These are phyloP conservation scores for Hippopotamus amphibius DNA, from an alignment of 2,113 vertebrate genomes.

Conservation along the genomic window DNA sequence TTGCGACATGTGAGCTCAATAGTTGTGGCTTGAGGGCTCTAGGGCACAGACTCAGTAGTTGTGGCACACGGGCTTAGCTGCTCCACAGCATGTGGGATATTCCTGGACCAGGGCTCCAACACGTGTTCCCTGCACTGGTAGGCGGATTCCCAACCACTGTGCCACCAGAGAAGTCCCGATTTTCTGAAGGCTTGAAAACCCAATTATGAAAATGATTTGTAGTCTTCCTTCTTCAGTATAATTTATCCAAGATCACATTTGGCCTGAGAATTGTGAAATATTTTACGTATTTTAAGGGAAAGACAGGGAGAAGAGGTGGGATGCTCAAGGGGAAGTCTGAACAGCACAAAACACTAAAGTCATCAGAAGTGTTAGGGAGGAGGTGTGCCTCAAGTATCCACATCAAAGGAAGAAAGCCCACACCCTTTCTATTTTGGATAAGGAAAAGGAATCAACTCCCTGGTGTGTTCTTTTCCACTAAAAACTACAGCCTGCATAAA, in stretches of 20 bases:
- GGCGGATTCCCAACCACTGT: too few species aligned
- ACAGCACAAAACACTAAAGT: not conserved
- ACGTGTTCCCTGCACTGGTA: too few species aligned
- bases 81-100: too few species aligned
- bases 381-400: not conserved
- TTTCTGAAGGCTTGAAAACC: slow-evolving; percentile 5
- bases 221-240: not conserved
- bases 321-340: not conserved
- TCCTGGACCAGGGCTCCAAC: too few species aligned
- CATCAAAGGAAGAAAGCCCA: slow-evolving; percentile 17
- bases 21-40: too few species aligned
- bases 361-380: not conserved
- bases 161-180: not conserved
- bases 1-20: too few species aligned
- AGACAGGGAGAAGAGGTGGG: not conserved
- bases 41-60: too few species aligned
- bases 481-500: slow-evolving; percentile 58
- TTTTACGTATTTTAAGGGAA: not conserved
- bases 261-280: not conserved
- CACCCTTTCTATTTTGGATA: slow-evolving; percentile 29
- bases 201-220: not conserved
- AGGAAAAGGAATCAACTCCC: slow-evolving; percentile 21
- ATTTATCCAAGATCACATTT: not conserved
- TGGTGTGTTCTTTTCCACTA: slow-evolving; percentile 53
- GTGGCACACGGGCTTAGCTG: too few species aligned